Evolutionary conservation across 2,113 vertebrate genomes (phyloP).

Genomic region (Psilopsiagon aurifrons): DNA sequence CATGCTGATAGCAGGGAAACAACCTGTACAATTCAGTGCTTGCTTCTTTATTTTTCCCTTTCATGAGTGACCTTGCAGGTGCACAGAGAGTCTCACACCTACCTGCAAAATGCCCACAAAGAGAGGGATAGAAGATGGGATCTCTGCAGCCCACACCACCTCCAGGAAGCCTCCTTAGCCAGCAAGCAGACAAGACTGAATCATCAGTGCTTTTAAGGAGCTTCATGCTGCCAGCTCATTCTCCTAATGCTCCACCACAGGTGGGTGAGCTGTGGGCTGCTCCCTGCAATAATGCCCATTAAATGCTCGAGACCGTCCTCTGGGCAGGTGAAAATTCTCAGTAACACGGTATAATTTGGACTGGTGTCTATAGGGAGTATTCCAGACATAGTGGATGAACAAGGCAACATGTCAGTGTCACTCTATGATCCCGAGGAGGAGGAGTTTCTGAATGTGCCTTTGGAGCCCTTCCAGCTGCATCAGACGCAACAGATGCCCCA

Average conservation of each 20-base stretch:
- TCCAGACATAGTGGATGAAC: neutral
- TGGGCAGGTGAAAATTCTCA: neutral
- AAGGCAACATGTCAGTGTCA: neutral
- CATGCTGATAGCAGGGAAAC: accelerated
- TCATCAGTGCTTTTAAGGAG: neutral
- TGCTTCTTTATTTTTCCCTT: neutral
- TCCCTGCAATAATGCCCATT: neutral
- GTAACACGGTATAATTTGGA: neutral
- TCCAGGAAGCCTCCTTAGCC: neutral
- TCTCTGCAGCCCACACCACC: accelerated
- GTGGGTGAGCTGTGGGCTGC: neutral
- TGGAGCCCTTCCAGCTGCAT: neutral
- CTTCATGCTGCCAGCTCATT: accelerated
- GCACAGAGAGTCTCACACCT: neutral
- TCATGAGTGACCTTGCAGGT: accelerated
- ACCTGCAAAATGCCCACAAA: neutral
- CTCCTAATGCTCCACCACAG: neutral
- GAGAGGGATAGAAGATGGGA: neutral
- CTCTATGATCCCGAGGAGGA: accelerated
- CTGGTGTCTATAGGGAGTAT: neutral
- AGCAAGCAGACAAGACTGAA: neutral
- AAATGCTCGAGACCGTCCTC: neutral
- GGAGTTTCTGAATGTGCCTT: neutral
- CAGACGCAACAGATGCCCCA: neutral
- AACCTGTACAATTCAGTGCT: neutral